Evolutionary conservation across 1,140 invertebrate genomes (phyloP), one percentile per base, ranked within the genome.

Genomic region (Venturia canescens): DNA sequence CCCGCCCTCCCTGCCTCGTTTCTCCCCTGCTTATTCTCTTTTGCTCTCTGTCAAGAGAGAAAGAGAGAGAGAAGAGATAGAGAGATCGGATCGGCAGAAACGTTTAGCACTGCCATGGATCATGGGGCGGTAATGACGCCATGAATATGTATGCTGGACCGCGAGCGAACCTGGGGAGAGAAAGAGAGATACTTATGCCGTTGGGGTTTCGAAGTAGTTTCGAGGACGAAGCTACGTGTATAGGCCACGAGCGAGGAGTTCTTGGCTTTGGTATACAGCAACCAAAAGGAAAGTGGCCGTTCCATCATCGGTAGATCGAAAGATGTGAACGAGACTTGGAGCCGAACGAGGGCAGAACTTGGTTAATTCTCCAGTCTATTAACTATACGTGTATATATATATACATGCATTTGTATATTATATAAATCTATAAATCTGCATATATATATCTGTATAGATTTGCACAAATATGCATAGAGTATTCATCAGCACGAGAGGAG

Each of bases 81-180:
- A 44, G 70, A 15, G 71, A 38, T 38, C 74, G 79, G 74, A 81
- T 81, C 79, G 84, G 70, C 82, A 83, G 86, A 84, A 88, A 85
- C 87, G 86, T 88, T 88, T 88, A 88, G 82, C 87, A 85, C 84
- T 85, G 83, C 84, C 86, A 82, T 87, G 87, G 86, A 87, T 87
- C 86, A 87, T 84, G 85, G 80, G 85, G 82, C 85, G 86, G 84
- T 88, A 88, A 88, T 88, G 87, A 88, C 86, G 85, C 87, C 86
- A 88, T 88, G 87, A 88, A 88, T 88, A 88, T 88, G 85, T 88
- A 87, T 87, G 84, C 80, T 79, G 80, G 78, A 82, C 23, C 74
- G 80, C 29, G 57, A 83, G 78, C 48, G 63, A 77, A 77, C 66
- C 60, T 78, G 69, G 72, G 60, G 31, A 27, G 50, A 50, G 66